Evolutionary conservation across 2,113 vertebrate genomes (phyloP), one percentile per base, ranked within the genome.

Genomic region (Urocynchramus pylzowi): DNA sequence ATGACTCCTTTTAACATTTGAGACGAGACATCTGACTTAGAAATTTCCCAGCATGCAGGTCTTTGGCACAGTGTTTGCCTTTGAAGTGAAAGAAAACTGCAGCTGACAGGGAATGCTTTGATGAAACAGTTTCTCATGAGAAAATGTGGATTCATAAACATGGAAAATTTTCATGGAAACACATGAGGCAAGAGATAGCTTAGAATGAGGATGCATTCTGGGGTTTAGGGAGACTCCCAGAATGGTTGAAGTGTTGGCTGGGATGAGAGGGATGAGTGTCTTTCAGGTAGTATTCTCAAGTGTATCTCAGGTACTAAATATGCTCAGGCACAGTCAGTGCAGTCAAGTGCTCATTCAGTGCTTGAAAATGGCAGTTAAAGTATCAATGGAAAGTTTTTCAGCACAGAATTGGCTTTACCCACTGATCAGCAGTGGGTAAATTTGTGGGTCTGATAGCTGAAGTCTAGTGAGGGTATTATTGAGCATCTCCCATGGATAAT

Each of bases 11-110:
- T 84, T 80, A 86, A 90, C 30, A 73, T 74, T 59, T 7, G 8
- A 59, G 50, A 70, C 56, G 63, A 93, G 87, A 83, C 79, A 94
- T 80, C 41, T 97, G 94, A 97, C 64, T 92, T 26, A 60, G 70
- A 83, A 90, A 69, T 69, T 93, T 94, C 85, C 75, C 75, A 94
- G 83, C 54, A 84, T 78, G 71, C 68, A 93, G 52, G 75, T 90
- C 85, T 37, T 77, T 84, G 52, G 57, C 71, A 84, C 57, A 90
- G 37, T 3, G 2, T 67, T 92, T 91, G 27, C 33, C 85, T 96
- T 94, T 96, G 92, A 96, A 95, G 69, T 74, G 52, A 80, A 94
- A 86, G 60, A 77, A 76, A 95, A 86, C 64, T 84, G 73, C 22
- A 90, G 75, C 35, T 77, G 63, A 95, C 35, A 50, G 42, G 37